Evolutionary conservation across 2,888 invertebrate species (phyloP), one percentile per base, ranked within the genome.

Genomic region (Drosophila prolongata): DNA sequence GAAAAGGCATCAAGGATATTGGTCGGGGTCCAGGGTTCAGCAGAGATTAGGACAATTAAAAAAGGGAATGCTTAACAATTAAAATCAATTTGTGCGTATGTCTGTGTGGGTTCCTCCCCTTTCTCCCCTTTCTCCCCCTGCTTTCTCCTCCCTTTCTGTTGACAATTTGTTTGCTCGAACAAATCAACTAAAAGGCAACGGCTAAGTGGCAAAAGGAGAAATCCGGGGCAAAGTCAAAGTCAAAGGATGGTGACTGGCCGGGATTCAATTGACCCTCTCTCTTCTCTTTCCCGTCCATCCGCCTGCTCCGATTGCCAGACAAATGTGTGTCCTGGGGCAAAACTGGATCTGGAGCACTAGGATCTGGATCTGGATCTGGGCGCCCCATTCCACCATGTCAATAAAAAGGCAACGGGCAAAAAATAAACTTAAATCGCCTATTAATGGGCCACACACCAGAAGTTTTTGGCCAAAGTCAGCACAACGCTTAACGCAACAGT

Each of bases 51-150:
- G 89, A 85, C 84, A 85, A 85, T 85, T 89, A 89, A 84, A 89
- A 84, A 80, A 80, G 84, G 89, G 74, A 87, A 85, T 87, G 88
- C 85, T 72, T 87, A 89, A 89, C 89, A 89, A 85, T 85, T 85
- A 85, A 85, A 85, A 89, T 85, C 89, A 85, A 85, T 85, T 85
- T 89, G 81, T 70, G 50, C 55, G 57, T 61, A 27, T 60, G 68
- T 61, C 50, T 50, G 59, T 66, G 47, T 46, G 42, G 34, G 35
- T 43, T 8, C 6, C 34, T 3, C 11, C 24, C 16, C 1, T 16
- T 16, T 16, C 13, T n/a, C 16, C 16, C 19, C 13, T 14, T 1
- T 5, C 34, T 11, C 35, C n/a, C 11, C 37, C 19, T 5, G 13
- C 13, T 14, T 1, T 27, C 13, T n/a, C 47, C n/a, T 16, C 47